phyloP scores from a whole-genome alignment of 2,797 vertebrate genomes.

The Mionectes olivaceus region DNA sequence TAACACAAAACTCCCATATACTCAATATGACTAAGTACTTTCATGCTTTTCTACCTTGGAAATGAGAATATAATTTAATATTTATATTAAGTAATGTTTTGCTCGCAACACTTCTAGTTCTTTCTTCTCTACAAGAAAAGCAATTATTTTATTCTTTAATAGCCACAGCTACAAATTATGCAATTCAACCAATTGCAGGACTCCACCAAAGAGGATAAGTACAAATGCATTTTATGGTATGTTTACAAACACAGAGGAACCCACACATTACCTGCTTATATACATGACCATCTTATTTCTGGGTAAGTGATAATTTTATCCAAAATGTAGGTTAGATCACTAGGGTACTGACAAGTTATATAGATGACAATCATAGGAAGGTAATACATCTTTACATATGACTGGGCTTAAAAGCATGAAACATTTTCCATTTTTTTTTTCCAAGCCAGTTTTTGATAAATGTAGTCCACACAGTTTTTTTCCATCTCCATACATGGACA shows the following conservation, averaged over 20 bases:
- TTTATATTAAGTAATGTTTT: neutral
- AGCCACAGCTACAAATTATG: neutral
- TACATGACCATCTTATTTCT: neutral
- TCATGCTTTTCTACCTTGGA: neutral
- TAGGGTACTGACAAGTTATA: neutral
- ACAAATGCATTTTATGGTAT: neutral
- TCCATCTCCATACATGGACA: neutral
- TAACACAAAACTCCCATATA: fast-evolving
- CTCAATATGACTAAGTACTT: neutral
- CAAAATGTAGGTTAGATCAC: neutral
- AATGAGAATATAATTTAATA: neutral
- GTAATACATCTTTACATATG: neutral
- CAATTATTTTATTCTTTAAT: neutral
- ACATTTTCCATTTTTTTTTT: neutral
- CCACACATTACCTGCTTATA: neutral
- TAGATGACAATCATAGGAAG: neutral
- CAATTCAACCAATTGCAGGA: neutral
- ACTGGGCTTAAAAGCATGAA: neutral
- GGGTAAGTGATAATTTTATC: neutral
- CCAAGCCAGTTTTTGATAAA: neutral
- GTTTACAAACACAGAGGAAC: neutral
- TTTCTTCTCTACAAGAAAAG: neutral
- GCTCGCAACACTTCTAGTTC: neutral
- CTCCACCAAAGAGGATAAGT: neutral
- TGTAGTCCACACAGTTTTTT: neutral